Percentiles rank a stretch among this genome's conserved stretches.
Conservation (phyloP, 1,140 invertebrate species). For the Drosophila athabasca region DNA sequence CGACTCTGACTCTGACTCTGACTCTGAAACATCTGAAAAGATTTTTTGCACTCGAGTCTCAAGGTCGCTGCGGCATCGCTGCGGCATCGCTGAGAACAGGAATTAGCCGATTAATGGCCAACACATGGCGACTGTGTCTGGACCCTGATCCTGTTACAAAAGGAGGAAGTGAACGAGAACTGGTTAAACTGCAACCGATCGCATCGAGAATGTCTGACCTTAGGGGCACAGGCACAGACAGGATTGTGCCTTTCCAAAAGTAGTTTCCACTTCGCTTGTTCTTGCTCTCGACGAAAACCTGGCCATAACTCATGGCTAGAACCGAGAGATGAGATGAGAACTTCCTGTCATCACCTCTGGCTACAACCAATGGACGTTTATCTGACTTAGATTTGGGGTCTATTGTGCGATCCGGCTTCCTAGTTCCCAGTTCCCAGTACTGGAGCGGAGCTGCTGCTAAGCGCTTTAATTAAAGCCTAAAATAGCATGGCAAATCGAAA, state of each 20-base stretch:
- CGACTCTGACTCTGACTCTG: too few species aligned
- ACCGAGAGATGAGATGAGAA: slow-evolving; percentile 51
- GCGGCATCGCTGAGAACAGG: slow-evolving; percentile 20
- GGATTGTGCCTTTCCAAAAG: slow-evolving; percentile 71
- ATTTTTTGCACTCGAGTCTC: slow-evolving; percentile 69
- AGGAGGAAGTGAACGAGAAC: slow-evolving; percentile 62
- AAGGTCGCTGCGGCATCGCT: slow-evolving; percentile 53
- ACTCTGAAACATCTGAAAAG: slow-evolving; percentile 33
- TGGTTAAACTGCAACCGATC: slow-evolving; percentile 31
- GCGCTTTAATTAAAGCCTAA: slow-evolving; percentile 61
- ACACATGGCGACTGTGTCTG: slow-evolving; percentile 30
- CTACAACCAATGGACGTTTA: slow-evolving; percentile 36
- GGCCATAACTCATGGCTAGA: slow-evolving; percentile 64
- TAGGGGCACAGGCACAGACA: slow-evolving; percentile 34
- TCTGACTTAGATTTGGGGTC: slow-evolving; percentile 36
- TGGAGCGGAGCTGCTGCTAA: slow-evolving; percentile 13
- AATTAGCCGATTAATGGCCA: slow-evolving; percentile 58
- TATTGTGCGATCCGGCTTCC: slow-evolving; percentile 12
- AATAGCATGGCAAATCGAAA: slow-evolving; percentile 61
- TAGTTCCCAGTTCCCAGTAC: slow-evolving; percentile 36
- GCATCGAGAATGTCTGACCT: slow-evolving; percentile 42
- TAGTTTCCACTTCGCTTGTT: slow-evolving; percentile 45
- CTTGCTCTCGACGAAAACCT: slow-evolving; percentile 19
- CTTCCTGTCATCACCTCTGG: slow-evolving; percentile 63
- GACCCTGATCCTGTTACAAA: slow-evolving; percentile 62